Evolutionary conservation across 2,888 invertebrate species (phyloP).

Genomic region (Xestobium rufovillosum): DNA sequence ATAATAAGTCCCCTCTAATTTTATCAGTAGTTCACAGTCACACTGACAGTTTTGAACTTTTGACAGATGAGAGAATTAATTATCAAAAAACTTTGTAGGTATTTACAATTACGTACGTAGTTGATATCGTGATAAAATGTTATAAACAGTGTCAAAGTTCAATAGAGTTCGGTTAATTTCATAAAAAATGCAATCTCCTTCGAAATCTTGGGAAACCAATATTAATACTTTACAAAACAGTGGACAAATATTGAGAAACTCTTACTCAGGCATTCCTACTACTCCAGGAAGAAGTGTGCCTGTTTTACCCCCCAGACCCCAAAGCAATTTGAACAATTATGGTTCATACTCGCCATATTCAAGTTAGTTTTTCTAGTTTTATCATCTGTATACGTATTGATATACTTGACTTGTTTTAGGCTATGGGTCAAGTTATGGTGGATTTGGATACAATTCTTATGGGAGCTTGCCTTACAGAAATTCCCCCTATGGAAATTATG

Average conservation of each 20-base stretch:
- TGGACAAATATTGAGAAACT: conserved; percentile 24
- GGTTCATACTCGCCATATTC: conserved; percentile 26
- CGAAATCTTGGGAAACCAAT: conserved; percentile 36
- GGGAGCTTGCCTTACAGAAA: conserved; percentile 27
- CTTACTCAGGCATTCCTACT: conserved; percentile 23
- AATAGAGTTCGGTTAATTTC: too few relatives aligned
- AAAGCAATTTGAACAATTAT: conserved; percentile 20
- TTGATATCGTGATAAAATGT: too few relatives aligned
- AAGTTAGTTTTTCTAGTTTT: conserved; percentile 17
- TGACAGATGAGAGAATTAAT: too few relatives aligned
- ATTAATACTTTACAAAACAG: conserved; percentile 28
- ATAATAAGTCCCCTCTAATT: too few relatives aligned
- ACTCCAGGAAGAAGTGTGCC: conserved; percentile 31
- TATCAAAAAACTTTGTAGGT: too few relatives aligned
- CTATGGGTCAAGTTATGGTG: conserved; percentile 24
- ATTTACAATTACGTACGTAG: too few relatives aligned
- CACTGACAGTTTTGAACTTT: too few relatives aligned
- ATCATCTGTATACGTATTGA: too few relatives aligned
- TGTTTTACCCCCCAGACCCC: conserved; percentile 39
- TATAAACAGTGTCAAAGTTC: too few relatives aligned
- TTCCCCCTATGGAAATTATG: conserved; percentile 33
- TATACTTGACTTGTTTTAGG: too few relatives aligned
- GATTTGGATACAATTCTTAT: conserved; percentile 22
- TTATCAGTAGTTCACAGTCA: too few relatives aligned
- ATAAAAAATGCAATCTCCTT: conserved; percentile 32